Base-by-base conservation (phyloP, 2,888 invertebrate genomes). In the Patella depressa region DNA sequence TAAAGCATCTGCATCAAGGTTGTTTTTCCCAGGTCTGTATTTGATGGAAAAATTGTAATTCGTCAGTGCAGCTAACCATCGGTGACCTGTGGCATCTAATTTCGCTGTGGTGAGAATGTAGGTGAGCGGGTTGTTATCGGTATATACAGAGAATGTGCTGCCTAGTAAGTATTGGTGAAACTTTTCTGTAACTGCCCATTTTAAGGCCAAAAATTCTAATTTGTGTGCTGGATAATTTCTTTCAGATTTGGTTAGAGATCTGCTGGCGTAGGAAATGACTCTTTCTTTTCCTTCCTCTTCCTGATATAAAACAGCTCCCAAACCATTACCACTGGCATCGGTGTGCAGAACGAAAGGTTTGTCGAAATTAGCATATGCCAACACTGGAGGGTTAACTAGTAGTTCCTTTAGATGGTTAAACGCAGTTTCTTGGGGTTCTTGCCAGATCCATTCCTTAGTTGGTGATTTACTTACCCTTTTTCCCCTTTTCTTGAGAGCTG, bases 141-240 rank as follows among this genome's bases (percentile, higher is more conserved):
- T 81, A 53, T 73, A 72, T 2, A 80, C 80, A 12, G 54, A 53
- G 74, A 78, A 82, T 17, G 54, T 19, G 3, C 74, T 19, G 2
- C 79, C 79, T 12, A 79, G 70, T 54, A 81, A 71, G 53, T 78
- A 78, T n/a, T 76, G 76, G 24, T 77, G 45, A 71, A 78, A 80
- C 54, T 82, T 79, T 14, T 80, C 82, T n/a, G 75, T 73, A 11
- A 81, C 78, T 12, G 83, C 81, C 82, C 81, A 82, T 71, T 83
- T 34, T 34, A 34, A 34, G 34, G 34, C 34, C 34, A 34, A 34
- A 34, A 34, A 34, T 34, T 34, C 34, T 34, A 34, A 34, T 34
- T 34, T 34, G 34, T 34, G 34, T 34, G 34, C 34, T 34, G 34
- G 34, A 34, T 83, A 4, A 81, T 59, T 9, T 65, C 83, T 34